Evolutionary conservation across 1,140 invertebrate genomes (phyloP).

Genomic region (Brachionus koreanus): DNA sequence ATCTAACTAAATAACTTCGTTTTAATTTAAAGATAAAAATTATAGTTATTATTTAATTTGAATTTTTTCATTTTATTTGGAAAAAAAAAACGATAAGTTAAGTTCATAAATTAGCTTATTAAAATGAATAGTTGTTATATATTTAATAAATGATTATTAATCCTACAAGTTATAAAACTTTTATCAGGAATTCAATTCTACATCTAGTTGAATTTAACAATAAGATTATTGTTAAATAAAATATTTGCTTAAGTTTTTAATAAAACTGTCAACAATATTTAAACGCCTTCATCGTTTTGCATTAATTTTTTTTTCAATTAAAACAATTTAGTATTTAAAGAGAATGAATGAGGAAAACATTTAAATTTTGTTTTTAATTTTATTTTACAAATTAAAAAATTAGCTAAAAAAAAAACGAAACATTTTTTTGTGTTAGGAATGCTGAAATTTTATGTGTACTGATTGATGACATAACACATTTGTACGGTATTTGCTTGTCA

Average conservation of each 20-base stretch:
- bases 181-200: neutral
- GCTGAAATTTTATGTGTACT: neutral
- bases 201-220: neutral
- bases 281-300: neutral
- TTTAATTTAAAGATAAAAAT: too few species aligned
- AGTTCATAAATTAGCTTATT: neutral
- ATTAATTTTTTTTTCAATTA: neutral
- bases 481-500: neutral
- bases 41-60: too few species aligned
- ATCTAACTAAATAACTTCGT: too few species aligned
- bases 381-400: neutral
- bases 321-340: neutral
- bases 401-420: neutral
- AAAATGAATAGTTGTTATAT: neutral
- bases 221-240: neutral
- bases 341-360: neutral
- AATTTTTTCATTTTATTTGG: too few species aligned
- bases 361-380: neutral
- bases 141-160: neutral
- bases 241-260: neutral
- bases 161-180: neutral
- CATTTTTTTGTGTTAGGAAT: neutral
- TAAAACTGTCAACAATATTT: conserved; percentile 8
- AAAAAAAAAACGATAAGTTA: neutral
- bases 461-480: neutral